Percentiles rank a stretch among this genome's conserved stretches.
phyloP scores from a whole-genome alignment of 2,888 invertebrate genomes.

The Machimus rusticus region DNA sequence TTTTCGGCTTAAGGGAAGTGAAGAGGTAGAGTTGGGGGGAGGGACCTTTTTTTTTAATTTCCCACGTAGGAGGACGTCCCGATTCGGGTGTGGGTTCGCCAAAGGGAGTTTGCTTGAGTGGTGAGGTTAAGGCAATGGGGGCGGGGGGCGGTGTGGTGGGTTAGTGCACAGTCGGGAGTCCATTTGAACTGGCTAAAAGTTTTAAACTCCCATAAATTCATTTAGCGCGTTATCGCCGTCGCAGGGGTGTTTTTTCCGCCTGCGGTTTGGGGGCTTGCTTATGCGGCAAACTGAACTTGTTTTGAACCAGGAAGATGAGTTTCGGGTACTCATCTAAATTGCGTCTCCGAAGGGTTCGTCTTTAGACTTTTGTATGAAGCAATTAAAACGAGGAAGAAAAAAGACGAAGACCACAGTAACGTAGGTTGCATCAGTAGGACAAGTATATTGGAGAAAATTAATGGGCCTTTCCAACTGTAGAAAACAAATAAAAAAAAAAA shows the following conservation, averaged over 20 bases:
- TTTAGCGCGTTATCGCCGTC: neutral
- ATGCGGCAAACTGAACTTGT: neutral
- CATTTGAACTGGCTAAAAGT: neutral
- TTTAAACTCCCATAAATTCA: neutral
- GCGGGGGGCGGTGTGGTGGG: neutral
- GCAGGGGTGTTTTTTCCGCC: neutral
- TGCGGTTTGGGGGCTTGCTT: neutral
- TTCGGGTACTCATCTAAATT: neutral
- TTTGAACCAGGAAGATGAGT: neutral
- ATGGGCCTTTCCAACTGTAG: too few relatives aligned
- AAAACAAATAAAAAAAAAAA: too few relatives aligned
- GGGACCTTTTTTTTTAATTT: neutral
- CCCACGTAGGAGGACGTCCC: neutral
- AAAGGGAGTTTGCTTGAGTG: neutral
- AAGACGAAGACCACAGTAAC: neutral
- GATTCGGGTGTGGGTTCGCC: neutral
- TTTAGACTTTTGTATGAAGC: neutral
- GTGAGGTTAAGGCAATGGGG: neutral
- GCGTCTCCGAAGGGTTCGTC: neutral
- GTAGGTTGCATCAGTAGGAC: too few relatives aligned
- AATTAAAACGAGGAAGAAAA: neutral
- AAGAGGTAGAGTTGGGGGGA: neutral
- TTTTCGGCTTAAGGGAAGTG: neutral
- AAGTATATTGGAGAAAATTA: too few relatives aligned
- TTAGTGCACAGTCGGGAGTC: neutral